A percentile compares a stretch with the other conserved stretches of the same genome.
Evolutionary conservation across 2,888 invertebrate genomes (phyloP).

Genomic region (Trachelus iudaicus): DNA sequence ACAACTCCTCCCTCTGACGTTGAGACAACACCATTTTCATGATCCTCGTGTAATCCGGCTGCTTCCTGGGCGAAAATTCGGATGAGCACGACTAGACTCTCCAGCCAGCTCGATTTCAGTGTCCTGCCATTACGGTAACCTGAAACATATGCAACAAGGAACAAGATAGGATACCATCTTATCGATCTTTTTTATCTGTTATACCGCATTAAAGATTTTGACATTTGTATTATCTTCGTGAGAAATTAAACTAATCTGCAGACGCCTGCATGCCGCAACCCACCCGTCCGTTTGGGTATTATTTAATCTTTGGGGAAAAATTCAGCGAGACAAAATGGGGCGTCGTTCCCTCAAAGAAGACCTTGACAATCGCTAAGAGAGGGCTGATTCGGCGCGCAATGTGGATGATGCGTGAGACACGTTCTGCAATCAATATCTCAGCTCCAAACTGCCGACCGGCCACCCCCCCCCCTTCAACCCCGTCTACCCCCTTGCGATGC

Average conservation of each 20-base stretch:
- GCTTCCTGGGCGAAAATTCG: constrained; percentile 48
- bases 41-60: constrained; percentile 69
- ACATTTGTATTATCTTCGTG: too few species aligned
- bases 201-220: too few species aligned
- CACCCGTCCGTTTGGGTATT: too few species aligned
- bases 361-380: constrained; percentile 29
- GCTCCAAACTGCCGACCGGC: not conserved
- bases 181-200: too few species aligned
- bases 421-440: constrained; percentile 37
- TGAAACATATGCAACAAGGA: constrained; percentile 28
- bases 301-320: too few species aligned
- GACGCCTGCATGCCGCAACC: too few species aligned
- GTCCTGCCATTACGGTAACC: constrained; percentile 50
- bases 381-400: constrained; percentile 14
- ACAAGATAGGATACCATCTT: not conserved
- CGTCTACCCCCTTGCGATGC: constrained; percentile 19
- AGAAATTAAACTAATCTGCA: too few species aligned
- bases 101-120: constrained; percentile 54
- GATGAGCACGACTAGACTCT: constrained; percentile 53
- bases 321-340: too few species aligned
- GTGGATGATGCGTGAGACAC: constrained; percentile 30
- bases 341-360: constrained; percentile 15
- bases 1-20: constrained; percentile 99
- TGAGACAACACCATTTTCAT: constrained; percentile 99
- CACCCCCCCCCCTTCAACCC: not conserved